Percentiles rank a stretch among this genome's conserved stretches.
phyloP scores from a whole-genome alignment of 23 tunicate species.

The Ascidia mentula region DNA sequence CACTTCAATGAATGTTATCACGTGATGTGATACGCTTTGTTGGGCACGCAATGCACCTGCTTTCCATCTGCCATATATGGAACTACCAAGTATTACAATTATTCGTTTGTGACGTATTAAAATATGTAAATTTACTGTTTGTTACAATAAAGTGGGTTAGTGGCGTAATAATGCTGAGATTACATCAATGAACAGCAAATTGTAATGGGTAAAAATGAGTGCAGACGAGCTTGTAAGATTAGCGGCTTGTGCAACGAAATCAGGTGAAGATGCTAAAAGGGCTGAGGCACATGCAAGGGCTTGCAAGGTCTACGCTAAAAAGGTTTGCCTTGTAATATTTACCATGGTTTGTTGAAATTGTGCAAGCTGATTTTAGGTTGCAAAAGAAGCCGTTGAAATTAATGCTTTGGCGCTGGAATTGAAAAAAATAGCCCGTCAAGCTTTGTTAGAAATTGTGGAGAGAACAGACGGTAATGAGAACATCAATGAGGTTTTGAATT shows the following conservation, averaged over 20 bases:
- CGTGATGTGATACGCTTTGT: conserved; percentile 30
- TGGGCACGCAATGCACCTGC: conserved; percentile 35
- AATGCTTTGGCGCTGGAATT: not conserved
- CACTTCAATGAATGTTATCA: not conserved
- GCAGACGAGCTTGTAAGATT: conserved; percentile 29
- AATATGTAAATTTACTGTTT: not conserved
- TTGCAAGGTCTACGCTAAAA: conserved; percentile 47
- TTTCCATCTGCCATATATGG: not conserved
- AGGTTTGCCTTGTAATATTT: conserved; percentile 10
- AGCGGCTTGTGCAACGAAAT: conserved; percentile 36
- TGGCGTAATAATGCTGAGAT: not conserved
- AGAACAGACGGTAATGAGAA: not conserved
- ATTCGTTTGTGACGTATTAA: not conserved
- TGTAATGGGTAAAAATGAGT: conserved; percentile 4
- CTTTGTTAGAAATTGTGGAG: not conserved
- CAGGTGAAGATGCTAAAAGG: conserved; percentile 37
- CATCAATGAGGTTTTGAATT: not conserved
- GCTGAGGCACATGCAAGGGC: conserved; percentile 64
- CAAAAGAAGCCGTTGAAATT: not conserved
- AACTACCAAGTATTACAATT: not conserved
- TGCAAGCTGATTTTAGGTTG: not conserved
- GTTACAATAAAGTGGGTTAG: not conserved
- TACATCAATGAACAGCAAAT: not conserved
- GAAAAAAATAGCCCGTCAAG: not conserved
- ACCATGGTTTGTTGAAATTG: not conserved